Percentiles rank a stretch among this genome's conserved stretches.
Conservation (phyloP, 2,797 vertebrate genomes). For the Spheniscus humboldti region DNA sequence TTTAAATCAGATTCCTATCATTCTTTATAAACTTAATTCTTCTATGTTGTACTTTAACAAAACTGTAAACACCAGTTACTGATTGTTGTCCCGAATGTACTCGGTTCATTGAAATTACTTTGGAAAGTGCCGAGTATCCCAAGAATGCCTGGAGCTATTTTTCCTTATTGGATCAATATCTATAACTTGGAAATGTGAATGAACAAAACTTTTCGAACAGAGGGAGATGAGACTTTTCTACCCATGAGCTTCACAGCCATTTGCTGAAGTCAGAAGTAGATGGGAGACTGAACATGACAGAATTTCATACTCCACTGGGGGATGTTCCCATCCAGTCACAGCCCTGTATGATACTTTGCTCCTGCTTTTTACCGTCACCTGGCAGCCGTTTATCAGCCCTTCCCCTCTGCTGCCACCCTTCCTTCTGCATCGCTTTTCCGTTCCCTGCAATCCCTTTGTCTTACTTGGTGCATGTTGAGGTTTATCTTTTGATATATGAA, state of each 20-base stretch:
- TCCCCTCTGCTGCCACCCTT: neutral
- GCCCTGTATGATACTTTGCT: neutral
- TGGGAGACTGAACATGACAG: neutral
- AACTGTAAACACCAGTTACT: neutral
- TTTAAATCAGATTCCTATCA: neutral
- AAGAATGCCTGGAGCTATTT: neutral
- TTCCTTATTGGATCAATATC: neutral
- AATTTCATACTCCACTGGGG: neutral
- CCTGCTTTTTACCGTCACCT: neutral
- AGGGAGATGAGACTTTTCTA: neutral
- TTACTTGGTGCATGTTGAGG: neutral
- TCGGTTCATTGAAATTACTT: neutral
- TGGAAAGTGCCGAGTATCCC: neutral
- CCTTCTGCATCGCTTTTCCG: neutral
- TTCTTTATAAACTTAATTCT: neutral
- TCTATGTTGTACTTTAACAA: neutral
- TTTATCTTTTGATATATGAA: neutral
- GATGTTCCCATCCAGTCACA: neutral
- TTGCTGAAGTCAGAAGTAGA: neutral
- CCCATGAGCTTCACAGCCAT: neutral
- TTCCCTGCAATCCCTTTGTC: neutral
- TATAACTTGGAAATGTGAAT: neutral
- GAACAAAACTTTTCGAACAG: neutral
- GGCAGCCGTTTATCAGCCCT: neutral
- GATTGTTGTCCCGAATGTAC: neutral